Evolutionary conservation across 2,113 vertebrate species (phyloP).

Genomic region (Anser brachyrhynchus): DNA sequence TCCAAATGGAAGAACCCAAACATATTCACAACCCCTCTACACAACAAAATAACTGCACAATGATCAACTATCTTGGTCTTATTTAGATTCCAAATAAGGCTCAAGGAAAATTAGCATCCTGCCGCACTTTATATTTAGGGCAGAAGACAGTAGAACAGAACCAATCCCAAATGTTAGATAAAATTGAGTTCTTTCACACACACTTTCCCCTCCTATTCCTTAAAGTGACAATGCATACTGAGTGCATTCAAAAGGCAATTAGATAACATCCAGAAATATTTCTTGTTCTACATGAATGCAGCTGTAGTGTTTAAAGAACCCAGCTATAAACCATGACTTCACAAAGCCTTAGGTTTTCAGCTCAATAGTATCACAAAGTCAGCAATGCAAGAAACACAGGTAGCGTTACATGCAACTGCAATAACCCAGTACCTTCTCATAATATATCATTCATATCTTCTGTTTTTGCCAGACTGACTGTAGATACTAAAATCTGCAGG

Average conservation of each 20-base stretch:
- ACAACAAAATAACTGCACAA: conserved; percentile 6
- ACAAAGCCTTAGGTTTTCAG: background rate
- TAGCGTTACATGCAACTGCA: background rate
- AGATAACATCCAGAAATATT: background rate
- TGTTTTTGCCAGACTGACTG: background rate
- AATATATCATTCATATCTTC: background rate
- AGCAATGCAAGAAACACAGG: background rate
- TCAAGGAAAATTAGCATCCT: background rate
- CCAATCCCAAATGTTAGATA: background rate
- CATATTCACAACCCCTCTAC: background rate
- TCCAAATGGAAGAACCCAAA: background rate
- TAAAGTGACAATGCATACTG: background rate
- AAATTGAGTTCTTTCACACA: background rate
- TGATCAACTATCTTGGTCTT: background rate
- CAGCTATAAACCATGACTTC: background rate
- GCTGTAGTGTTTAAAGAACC: background rate
- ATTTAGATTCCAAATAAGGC: background rate
- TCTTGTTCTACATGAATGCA: background rate
- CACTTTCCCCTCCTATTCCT: background rate
- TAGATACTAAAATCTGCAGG: background rate
- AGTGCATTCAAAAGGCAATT: background rate
- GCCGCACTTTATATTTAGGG: conserved; percentile 7
- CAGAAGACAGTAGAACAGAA: background rate
- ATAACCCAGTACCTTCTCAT: background rate
- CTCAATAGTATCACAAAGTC: background rate